These are phyloP conservation scores for Thymelicus acteon DNA, from an alignment of 2,888 invertebrate genomes.

Conservation along the genomic window DNA sequence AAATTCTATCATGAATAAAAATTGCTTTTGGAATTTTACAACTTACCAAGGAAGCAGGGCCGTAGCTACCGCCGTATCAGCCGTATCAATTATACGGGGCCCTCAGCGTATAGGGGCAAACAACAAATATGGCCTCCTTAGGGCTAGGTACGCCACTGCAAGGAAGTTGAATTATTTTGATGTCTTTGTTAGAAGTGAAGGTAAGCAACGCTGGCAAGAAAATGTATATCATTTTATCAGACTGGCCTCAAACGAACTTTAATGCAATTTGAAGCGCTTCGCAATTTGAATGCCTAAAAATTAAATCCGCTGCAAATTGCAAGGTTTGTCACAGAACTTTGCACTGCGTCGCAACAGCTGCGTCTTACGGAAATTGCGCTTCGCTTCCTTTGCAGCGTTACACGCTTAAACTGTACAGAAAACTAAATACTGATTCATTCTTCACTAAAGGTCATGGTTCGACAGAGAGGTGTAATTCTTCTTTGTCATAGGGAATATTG, in stretches of 20 bases:
- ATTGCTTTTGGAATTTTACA: too few species aligned
- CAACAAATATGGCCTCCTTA: too few species aligned
- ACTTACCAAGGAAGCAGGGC: too few species aligned
- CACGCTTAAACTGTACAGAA: slow-evolving; percentile 2
- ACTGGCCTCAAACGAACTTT: slow-evolving; percentile 2
- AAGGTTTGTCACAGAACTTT: slow-evolving; percentile 20
- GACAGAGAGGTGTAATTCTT: too few species aligned
- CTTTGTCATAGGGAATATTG: too few species aligned
- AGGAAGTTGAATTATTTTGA: too few species aligned
- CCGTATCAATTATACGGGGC: too few species aligned
- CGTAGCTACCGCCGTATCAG: too few species aligned
- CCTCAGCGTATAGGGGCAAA: too few species aligned
- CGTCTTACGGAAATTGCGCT: slow-evolving; percentile 25
- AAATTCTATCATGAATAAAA: too few species aligned
- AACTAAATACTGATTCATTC: background rate
- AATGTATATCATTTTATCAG: background rate
- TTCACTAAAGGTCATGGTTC: background rate
- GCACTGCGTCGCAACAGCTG: slow-evolving; percentile 23
- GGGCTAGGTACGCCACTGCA: too few species aligned
- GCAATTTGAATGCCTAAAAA: slow-evolving; percentile 16
- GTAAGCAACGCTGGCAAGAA: background rate
- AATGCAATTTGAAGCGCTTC: background rate
- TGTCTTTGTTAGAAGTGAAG: background rate
- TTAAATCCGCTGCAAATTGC: slow-evolving; percentile 19
- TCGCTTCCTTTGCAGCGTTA: slow-evolving; percentile 1